A percentile compares a stretch with the other conserved stretches of the same genome.
Conservation (phyloP, 2,797 vertebrate species). For the Poliocrania exsul region DNA sequence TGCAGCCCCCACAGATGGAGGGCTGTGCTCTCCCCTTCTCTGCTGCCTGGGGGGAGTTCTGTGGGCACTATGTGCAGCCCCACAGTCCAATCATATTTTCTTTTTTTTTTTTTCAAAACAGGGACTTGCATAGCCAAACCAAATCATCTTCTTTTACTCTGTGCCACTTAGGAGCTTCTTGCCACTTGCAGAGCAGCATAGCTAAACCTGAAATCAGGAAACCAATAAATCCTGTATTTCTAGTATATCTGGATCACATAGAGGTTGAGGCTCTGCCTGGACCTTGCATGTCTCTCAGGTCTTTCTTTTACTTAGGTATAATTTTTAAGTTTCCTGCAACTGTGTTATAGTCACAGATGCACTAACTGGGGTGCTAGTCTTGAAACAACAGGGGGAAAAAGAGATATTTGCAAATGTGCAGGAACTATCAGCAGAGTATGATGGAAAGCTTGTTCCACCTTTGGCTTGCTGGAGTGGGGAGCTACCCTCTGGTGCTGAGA, state of each 20-base stretch:
- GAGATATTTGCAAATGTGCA: not conserved
- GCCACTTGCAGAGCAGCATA: not conserved
- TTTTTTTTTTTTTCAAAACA: not conserved
- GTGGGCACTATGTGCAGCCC: rapidly evolving
- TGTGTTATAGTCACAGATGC: not conserved
- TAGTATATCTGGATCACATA: not conserved
- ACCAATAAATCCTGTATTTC: not conserved
- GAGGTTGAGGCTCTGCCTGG: not conserved
- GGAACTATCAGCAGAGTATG: not conserved
- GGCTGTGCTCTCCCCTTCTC: not conserved
- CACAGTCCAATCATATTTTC: rapidly evolving
- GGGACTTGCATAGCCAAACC: not conserved
- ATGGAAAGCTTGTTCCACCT: not conserved
- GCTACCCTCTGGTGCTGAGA: not conserved
- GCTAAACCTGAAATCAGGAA: not conserved
- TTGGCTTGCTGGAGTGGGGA: not conserved
- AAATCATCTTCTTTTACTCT: not conserved
- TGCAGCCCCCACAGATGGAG: rapidly evolving
- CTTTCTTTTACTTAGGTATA: not conserved
- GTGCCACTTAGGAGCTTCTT: not conserved
- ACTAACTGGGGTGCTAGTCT: not conserved
- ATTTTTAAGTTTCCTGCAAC: not conserved
- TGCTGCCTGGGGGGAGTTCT: not conserved
- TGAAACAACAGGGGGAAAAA: not conserved
- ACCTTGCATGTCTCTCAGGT: not conserved